Percentiles rank a stretch among this genome's conserved stretches.
These are phyloP conservation scores for Synanthedon tipuliformis DNA, from an alignment of 2,888 invertebrate genomes.

Conservation along the genomic window DNA sequence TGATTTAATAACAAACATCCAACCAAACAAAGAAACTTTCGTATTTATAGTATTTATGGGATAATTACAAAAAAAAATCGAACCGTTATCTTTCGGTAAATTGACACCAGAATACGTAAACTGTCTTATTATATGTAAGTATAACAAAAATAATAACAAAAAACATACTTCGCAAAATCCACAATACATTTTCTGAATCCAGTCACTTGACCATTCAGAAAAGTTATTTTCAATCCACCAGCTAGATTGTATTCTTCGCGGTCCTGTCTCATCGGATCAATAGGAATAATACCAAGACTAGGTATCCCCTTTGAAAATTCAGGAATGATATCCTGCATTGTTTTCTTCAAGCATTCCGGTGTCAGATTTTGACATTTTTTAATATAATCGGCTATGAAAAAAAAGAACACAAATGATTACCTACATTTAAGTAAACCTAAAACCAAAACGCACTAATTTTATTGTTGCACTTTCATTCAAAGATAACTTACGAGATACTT, in stretches of 20 bases:
- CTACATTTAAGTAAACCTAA: no score
- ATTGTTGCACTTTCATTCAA: neutral
- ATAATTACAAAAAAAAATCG: no score
- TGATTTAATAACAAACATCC: no score
- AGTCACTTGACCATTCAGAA: conserved; percentile 31
- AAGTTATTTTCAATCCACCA: conserved; percentile 33
- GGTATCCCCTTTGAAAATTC: conserved; percentile 36
- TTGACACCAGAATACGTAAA: no score
- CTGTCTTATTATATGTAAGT: neutral
- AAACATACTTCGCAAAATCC: conserved; percentile 16
- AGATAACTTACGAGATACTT: conserved; percentile 16
- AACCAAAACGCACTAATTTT: no score
- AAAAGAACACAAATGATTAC: neutral
- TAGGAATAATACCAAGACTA: conserved; percentile 23
- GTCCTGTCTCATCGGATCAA: conserved; percentile 33
- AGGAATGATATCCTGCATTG: conserved; percentile 33
- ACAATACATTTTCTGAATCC: conserved; percentile 43
- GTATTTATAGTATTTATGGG: no score
- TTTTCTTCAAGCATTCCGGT: conserved; percentile 35
- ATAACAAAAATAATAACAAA: no score
- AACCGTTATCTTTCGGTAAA: no score
- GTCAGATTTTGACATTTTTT: conserved; percentile 29
- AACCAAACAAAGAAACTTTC: no score
- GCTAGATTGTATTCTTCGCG: conserved; percentile 9
- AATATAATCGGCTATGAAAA: conserved; percentile 7